Evolutionary conservation across 2,113 vertebrate genomes (phyloP), one percentile per base, ranked within the genome.

Genomic region (Miniopterus natalensis): DNA sequence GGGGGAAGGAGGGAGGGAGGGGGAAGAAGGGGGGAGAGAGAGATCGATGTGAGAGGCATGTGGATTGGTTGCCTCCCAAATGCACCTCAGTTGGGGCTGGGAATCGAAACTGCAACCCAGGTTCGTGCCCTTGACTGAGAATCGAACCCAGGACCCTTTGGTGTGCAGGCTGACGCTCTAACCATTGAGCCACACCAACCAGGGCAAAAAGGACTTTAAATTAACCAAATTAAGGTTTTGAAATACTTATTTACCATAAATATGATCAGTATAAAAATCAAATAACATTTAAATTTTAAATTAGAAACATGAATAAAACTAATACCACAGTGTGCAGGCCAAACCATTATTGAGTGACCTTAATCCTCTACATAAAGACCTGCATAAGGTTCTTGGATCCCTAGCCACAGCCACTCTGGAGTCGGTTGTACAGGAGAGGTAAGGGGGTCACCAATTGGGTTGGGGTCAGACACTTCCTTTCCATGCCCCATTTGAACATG

Each of bases 341-440:
- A 88, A 77, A 83, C 59, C 53, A 31, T 90, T 61, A 11, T 5
- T 27, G 57, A 77, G 1, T 61, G 0, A 68, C 98, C 99, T 98
- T 99, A 97, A 99, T 97, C 8, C 21, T 21, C 1, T 0, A 5
- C 21, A 36, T n/a, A 29, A 98, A 99, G 99, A 99, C 97, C 97
- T 99, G 6, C 99, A 99, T 95, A 99, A 98, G 95, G 99, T 99
- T 0, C 94, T 99, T 29, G 98, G 98, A 0, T 99, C 99, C 18
- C 97, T 99, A 94, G 99, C 99, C 1, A 99, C 99, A 0, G 99
- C 99, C 0, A 99, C 99, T 0, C 97, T 99, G 96, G 99, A 99
- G 89, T 99, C 99, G 31, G 98, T 99, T 0, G 99, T 99, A 9
- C 99, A 99, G 97, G 99, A 99, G 98, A 99, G 99, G 99, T 99